phyloP scores from a whole-genome alignment of 2,888 invertebrate genomes.

The Xestia xanthographa region DNA sequence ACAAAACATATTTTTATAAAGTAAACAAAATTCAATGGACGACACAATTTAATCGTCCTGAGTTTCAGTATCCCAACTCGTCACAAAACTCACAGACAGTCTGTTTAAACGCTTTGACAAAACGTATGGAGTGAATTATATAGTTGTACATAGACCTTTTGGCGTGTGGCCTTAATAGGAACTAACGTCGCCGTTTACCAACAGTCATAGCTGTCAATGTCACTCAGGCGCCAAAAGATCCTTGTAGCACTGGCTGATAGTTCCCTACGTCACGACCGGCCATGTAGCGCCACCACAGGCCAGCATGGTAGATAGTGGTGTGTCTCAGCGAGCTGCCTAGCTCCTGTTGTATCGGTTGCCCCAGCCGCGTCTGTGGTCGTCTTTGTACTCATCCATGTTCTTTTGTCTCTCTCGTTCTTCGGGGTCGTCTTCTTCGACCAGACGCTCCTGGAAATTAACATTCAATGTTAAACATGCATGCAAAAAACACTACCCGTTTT shows the following conservation, averaged over 20 bases:
- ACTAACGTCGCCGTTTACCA: neutral
- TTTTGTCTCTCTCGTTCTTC: conserved; percentile 92
- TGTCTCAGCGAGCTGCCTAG: conserved; percentile 77
- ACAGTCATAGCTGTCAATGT: neutral
- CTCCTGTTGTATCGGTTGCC: conserved; percentile 96
- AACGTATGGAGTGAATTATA: neutral
- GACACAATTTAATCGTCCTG: neutral
- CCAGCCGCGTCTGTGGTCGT: conserved; percentile 96
- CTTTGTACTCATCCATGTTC: conserved; percentile 96
- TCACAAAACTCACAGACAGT: neutral
- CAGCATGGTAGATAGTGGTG: conserved; percentile 27
- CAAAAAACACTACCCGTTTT: too few relatives aligned
- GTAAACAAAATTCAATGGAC: neutral
- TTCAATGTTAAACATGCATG: neutral
- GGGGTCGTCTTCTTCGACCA: conserved; percentile 93
- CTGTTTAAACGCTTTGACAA: neutral
- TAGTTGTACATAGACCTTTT: conserved; percentile 2
- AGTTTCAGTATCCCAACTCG: neutral
- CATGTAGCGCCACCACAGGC: neutral
- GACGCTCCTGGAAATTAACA: conserved; percentile 86
- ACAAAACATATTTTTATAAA: neutral
- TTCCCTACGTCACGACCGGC: neutral
- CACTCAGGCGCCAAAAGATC: conserved; percentile 1
- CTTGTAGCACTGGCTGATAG: neutral
- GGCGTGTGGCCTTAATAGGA: neutral